Percentiles rank a stretch among this genome's conserved stretches.
These are phyloP conservation scores for Dicyrtoma fusca DNA, from an alignment of 2,888 invertebrate genomes.

Conservation along the genomic window DNA sequence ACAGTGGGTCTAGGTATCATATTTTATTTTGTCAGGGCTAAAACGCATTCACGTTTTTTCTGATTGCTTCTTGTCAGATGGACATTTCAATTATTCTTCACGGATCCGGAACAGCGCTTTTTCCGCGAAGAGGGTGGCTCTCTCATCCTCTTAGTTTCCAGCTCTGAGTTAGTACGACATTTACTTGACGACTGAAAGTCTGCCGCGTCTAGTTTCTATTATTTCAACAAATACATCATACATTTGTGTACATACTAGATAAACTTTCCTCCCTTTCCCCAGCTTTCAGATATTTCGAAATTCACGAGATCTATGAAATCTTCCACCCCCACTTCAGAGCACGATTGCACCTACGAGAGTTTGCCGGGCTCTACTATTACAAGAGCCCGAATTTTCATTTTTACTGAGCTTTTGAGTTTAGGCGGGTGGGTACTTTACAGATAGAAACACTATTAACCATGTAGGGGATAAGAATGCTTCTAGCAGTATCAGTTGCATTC, in stretches of 20 bases:
- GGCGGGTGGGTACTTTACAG: no score
- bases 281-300: not conserved
- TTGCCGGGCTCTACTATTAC: no score
- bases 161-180: slow-evolving; percentile 1
- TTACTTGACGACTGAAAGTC: slow-evolving; percentile 15
- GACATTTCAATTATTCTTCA: slow-evolving; percentile 35
- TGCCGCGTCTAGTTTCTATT: slow-evolving; percentile 4
- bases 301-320: no score
- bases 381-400: no score
- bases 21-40: not conserved
- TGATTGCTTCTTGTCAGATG: slow-evolving; percentile 30
- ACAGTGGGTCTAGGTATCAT: not conserved
- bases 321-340: no score
- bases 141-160: not conserved
- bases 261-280: not conserved
- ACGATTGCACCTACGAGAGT: no score
- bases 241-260: not conserved
- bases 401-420: no score
- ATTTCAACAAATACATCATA: no score
- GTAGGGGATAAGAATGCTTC: not conserved
- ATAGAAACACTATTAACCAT: no score
- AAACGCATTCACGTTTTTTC: slow-evolving; percentile 19
- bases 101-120: slow-evolving; percentile 11
- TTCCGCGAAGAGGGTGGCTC: not conserved
- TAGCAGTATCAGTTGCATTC: not conserved